Conservation (phyloP, 2,113 vertebrate genomes). For the Phasianus colchicus region DNA sequence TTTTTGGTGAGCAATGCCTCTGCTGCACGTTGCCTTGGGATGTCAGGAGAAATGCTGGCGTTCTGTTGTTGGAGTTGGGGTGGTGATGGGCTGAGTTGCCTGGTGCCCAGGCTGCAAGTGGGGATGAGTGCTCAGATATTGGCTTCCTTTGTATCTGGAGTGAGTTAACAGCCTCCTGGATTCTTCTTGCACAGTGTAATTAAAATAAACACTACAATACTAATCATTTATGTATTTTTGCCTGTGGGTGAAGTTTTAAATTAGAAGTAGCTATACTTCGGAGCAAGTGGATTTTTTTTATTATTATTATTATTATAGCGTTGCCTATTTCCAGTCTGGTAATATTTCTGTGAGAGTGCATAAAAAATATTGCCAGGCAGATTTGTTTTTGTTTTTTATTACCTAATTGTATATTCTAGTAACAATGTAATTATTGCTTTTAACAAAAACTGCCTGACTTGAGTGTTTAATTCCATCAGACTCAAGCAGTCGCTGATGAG, state of each 20-base stretch:
- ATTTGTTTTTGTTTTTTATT: conserved; percentile 73
- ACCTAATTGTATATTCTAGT: conserved; percentile 74
- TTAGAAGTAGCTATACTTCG: conserved; percentile 58
- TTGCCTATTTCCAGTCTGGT: conserved; percentile 47
- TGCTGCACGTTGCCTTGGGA: not conserved
- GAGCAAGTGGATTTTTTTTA: conserved; percentile 32
- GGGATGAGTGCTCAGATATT: conserved; percentile 23
- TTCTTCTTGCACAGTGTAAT: conserved; percentile 71
- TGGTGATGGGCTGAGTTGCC: not conserved
- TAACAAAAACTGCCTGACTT: conserved; percentile 72
- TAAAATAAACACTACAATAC: conserved; percentile 73
- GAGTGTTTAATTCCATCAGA: conserved; percentile 76
- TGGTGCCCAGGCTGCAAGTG: not conserved
- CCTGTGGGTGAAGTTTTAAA: conserved; percentile 72
- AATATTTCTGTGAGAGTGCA: conserved; percentile 53
- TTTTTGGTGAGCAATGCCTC: not conserved
- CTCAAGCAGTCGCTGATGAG: conserved; percentile 71
- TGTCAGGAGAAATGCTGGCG: not conserved
- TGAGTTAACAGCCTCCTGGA: conserved; percentile 48
- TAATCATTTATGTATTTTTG: conserved; percentile 72
- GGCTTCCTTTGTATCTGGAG: conserved; percentile 27
- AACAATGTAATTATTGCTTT: conserved; percentile 77
- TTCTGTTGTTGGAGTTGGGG: not conserved
- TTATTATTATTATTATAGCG: conserved; percentile 8
- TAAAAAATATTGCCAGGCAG: conserved; percentile 51